These are phyloP conservation scores for Gymnothorax javanicus DNA, from an alignment of 2,797 vertebrate genomes.

Conservation along the genomic window DNA sequence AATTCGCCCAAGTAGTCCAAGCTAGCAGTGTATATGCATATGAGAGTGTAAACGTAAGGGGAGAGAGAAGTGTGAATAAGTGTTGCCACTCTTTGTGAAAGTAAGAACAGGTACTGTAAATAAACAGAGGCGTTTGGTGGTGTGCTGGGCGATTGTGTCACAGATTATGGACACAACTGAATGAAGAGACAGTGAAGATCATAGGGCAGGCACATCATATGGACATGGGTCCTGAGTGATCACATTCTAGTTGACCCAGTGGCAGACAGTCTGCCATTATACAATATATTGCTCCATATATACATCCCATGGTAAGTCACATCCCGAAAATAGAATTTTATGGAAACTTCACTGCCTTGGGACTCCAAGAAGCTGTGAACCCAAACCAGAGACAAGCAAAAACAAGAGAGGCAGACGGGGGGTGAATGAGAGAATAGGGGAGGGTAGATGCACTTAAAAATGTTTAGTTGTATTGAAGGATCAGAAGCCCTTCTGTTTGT, in stretches of 20 bases:
- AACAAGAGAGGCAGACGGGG: not conserved
- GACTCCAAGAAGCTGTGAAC: not conserved
- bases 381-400: not conserved
- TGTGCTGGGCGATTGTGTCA: not conserved
- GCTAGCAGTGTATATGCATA: not conserved
- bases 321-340: not conserved
- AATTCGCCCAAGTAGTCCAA: not conserved
- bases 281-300: not conserved
- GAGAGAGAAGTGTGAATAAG: not conserved
- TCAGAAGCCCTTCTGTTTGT: conserved; percentile 64
- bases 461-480: conserved; percentile 45
- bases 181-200: not conserved
- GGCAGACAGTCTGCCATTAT: not conserved
- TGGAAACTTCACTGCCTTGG: not conserved
- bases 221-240: not conserved
- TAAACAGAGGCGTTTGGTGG: not conserved
- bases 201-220: not conserved
- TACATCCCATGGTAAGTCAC: not conserved
- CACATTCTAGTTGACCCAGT: not conserved
- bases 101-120: not conserved
- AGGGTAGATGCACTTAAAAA: conserved; percentile 51
- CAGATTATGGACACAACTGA: not conserved
- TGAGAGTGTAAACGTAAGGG: not conserved
- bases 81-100: not conserved
- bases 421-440: conserved; percentile 25